Evolutionary conservation across 2,888 invertebrate genomes (phyloP).

Genomic region (Drosophila bunnanda): DNA sequence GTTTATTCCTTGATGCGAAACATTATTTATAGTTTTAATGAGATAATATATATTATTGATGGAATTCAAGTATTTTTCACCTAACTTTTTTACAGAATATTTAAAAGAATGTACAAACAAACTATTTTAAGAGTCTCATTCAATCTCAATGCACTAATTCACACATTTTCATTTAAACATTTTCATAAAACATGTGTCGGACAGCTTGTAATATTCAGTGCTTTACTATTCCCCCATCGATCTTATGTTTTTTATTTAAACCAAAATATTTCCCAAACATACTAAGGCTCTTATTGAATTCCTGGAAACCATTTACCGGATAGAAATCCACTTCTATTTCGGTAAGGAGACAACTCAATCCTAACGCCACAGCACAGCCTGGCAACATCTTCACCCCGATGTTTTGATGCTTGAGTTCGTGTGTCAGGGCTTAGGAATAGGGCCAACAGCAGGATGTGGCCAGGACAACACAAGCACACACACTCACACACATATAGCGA

Average conservation of each 20-base stretch:
- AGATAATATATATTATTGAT: no score
- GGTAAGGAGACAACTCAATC: slow-evolving; percentile 31
- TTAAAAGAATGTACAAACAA: background rate
- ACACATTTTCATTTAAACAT: slow-evolving; percentile 1
- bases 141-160: background rate
- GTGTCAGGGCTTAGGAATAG: slow-evolving; percentile 25
- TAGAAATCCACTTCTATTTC: slow-evolving; percentile 10
- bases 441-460: slow-evolving; percentile 47
- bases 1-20: background rate
- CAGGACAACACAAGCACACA: slow-evolving; percentile 22
- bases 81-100: background rate
- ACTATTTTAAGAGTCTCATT: background rate
- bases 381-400: slow-evolving; percentile 39
- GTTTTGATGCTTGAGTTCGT: slow-evolving; percentile 33
- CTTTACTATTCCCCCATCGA: slow-evolving; percentile 2
- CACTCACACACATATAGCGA: background rate
- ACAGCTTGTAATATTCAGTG: slow-evolving; percentile 9
- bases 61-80: background rate
- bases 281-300: slow-evolving; percentile 8
- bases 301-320: slow-evolving; percentile 25
- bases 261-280: slow-evolving; percentile 16
- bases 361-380: slow-evolving; percentile 15
- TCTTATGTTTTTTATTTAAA: slow-evolving; percentile 8
- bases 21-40: no score
- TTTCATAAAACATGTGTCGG: slow-evolving; percentile 10